Evolutionary conservation across 2,888 invertebrate species (phyloP).

Genomic region (Athalia circularis): DNA sequence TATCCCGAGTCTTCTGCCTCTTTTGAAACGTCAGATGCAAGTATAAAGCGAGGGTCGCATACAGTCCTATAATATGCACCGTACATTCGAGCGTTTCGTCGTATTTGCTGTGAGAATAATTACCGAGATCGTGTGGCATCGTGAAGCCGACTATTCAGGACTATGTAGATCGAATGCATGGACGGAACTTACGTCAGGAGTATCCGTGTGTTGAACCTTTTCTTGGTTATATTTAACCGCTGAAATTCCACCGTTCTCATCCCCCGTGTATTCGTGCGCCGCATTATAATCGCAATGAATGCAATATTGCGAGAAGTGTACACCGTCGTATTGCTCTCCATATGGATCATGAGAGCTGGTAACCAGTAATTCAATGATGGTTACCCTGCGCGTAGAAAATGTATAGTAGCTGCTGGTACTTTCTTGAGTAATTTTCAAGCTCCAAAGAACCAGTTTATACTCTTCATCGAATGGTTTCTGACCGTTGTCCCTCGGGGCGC

Average conservation of each 20-base stretch:
- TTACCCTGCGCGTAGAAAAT: not conserved
- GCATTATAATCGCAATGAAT: not conserved
- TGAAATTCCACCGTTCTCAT: not conserved
- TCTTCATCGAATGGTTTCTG: slow-evolving; percentile 21
- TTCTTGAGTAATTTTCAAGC: not conserved
- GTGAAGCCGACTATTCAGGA: slow-evolving; percentile 16
- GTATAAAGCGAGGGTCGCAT: not conserved
- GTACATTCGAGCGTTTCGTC: not conserved
- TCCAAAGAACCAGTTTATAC: slow-evolving; percentile 21
- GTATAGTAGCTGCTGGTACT: not conserved
- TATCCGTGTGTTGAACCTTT: not conserved
- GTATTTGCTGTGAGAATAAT: slow-evolving; percentile 3
- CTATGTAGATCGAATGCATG: not conserved
- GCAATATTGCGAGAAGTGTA: slow-evolving; percentile 13
- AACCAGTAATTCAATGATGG: slow-evolving; percentile 8
- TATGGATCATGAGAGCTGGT: slow-evolving; percentile 3
- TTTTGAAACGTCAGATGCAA: slow-evolving; percentile 28
- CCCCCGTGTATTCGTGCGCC: not conserved
- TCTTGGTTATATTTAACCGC: slow-evolving; percentile 10
- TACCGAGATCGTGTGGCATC: not conserved
- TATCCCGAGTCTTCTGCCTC: slow-evolving; percentile 3
- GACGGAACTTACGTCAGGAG: not conserved
- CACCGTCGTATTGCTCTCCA: not conserved
- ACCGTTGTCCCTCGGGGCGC: slow-evolving; percentile 27
- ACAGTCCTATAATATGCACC: not conserved